Percentiles rank a stretch among this genome's conserved stretches.
Evolutionary conservation across 2,888 invertebrate species (phyloP).

Genomic region (Argyra leucocephala): DNA sequence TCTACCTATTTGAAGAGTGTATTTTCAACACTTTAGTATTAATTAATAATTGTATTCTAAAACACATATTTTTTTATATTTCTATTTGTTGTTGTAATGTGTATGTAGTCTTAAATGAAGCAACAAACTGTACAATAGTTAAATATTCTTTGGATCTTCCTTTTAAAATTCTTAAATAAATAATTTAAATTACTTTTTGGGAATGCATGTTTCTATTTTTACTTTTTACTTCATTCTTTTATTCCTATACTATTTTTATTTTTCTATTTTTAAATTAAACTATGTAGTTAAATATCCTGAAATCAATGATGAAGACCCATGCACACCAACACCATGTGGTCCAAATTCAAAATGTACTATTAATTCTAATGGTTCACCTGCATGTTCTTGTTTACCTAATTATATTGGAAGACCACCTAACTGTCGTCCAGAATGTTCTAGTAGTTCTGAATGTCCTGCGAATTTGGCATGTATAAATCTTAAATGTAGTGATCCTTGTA

Average conservation of each 20-base stretch:
- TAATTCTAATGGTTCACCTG: conserved; percentile 64
- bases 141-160: conserved; percentile 2
- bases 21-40: too few species aligned
- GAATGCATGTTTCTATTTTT: conserved; percentile 15
- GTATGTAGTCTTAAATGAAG: too few species aligned
- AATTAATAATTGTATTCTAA: too few species aligned
- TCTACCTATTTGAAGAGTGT: not conserved
- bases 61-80: too few species aligned
- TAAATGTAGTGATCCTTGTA: conserved; percentile 69
- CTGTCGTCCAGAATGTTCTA: conserved; percentile 68
- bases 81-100: too few species aligned
- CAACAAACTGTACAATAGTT: not conserved
- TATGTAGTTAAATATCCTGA: conserved; percentile 40
- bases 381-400: conserved; percentile 69
- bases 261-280: conserved; percentile 18
- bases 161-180: not conserved
- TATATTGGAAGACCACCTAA: conserved; percentile 76
- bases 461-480: conserved; percentile 69
- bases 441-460: conserved; percentile 64
- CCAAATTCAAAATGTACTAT: conserved; percentile 70
- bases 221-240: not conserved
- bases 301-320: conserved; percentile 59
- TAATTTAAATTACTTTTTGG: not conserved
- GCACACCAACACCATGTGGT: conserved; percentile 76
- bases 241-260: too few species aligned